A percentile compares a stretch with the other conserved stretches of the same genome.
phyloP scores from a whole-genome alignment of 2,113 vertebrate genomes.

The Zapornia atra region DNA sequence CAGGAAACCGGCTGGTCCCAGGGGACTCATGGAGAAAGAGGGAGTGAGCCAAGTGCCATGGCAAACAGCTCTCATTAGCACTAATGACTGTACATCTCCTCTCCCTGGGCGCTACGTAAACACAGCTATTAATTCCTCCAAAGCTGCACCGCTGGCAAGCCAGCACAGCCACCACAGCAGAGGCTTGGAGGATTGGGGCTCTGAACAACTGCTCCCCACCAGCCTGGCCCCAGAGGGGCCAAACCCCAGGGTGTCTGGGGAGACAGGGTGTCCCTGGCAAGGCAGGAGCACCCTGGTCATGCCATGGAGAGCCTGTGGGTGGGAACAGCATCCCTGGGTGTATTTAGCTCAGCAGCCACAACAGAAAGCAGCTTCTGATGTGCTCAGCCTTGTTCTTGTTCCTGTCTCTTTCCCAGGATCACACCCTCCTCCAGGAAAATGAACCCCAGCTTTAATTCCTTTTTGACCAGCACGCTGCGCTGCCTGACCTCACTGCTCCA shows the following conservation, averaged over 20 bases:
- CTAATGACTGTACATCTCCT: not conserved
- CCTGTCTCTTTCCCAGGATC: slow-evolving; percentile 14
- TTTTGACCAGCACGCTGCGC: not conserved
- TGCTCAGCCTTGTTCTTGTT: not conserved
- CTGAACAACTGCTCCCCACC: accelerated
- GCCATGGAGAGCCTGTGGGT: accelerated
- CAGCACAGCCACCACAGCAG: not conserved
- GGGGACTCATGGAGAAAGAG: not conserved
- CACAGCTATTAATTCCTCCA: slow-evolving; percentile 23
- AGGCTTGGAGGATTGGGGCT: accelerated
- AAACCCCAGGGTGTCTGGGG: not conserved
- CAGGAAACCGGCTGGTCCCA: not conserved
- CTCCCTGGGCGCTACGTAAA: not conserved
- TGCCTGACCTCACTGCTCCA: not conserved
- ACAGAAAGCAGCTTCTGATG: slow-evolving; percentile 31
- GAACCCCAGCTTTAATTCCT: slow-evolving; percentile 26
- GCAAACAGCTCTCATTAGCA: slow-evolving; percentile 8
- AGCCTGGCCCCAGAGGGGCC: not conserved
- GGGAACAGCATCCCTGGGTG: not conserved
- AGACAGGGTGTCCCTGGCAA: not conserved
- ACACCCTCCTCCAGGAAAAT: slow-evolving; percentile 13
- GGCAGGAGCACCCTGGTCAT: not conserved
- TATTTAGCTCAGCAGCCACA: slow-evolving; percentile 32
- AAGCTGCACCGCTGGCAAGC: not conserved
- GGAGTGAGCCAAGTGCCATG: not conserved